A percentile compares a stretch with the other conserved stretches of the same genome.
phyloP scores from a whole-genome alignment of 1,140 invertebrate genomes.

The Pararge aegeria region DNA sequence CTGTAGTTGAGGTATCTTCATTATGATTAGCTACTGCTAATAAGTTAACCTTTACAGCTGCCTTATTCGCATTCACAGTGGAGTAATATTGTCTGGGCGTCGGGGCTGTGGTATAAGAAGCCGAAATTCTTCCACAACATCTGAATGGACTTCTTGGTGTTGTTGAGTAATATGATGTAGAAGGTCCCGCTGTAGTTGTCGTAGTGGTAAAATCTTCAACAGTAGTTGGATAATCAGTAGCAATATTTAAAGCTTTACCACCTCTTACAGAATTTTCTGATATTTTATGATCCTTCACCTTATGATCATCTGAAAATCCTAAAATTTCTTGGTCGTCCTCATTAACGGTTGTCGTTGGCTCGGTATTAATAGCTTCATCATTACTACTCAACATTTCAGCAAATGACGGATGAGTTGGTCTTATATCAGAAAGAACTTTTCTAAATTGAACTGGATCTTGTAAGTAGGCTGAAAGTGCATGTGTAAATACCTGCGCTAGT shows the following conservation, averaged over 20 bases:
- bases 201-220: conserved; percentile 51
- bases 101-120: conserved; percentile 64
- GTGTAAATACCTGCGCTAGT: conserved; percentile 90
- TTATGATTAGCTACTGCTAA: conserved; percentile 35
- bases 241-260: conserved; percentile 68
- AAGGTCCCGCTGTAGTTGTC: conserved; percentile 31
- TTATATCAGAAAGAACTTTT: conserved; percentile 85
- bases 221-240: conserved; percentile 56
- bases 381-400: conserved; percentile 61
- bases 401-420: conserved; percentile 87
- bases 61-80: conserved; percentile 51
- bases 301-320: conserved; percentile 85
- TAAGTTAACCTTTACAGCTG: conserved; percentile 40
- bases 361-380: conserved; percentile 60
- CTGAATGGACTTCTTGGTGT: conserved; percentile 58
- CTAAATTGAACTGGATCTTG: conserved; percentile 90
- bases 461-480: conserved; percentile 89
- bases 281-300: conserved; percentile 31
- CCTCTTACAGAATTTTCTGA: conserved; percentile 49
- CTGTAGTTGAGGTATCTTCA: conserved; percentile 42
- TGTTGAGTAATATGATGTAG: conserved; percentile 38
- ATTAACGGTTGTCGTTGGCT: conserved; percentile 79
- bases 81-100: conserved; percentile 42
- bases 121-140: conserved; percentile 72
- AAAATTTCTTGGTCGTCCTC: conserved; percentile 88